These are phyloP conservation scores for Pseudobourletiella spinata DNA, from an alignment of 1,140 invertebrate species.

Conservation along the genomic window DNA sequence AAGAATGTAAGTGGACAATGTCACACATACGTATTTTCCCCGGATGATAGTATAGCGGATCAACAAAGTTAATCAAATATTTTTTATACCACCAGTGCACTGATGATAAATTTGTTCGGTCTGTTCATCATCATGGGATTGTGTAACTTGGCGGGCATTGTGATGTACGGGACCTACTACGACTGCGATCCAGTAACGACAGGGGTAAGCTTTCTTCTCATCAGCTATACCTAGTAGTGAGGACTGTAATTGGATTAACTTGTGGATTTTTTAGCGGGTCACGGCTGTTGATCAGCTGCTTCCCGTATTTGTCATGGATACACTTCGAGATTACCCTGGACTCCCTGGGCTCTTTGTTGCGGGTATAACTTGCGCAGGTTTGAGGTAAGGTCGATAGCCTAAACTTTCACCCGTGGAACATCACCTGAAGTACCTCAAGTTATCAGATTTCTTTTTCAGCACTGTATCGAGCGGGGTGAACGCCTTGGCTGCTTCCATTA, in stretches of 20 bases:
- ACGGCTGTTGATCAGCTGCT: slow-evolving; percentile 38
- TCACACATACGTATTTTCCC: too few species aligned
- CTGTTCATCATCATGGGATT: slow-evolving; percentile 22
- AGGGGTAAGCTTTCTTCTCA: not conserved
- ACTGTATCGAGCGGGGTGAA: slow-evolving; percentile 76
- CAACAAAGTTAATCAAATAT: too few species aligned
- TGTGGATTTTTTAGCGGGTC: slow-evolving; percentile 20
- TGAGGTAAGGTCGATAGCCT: slow-evolving; percentile 15
- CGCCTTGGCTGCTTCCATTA: slow-evolving; percentile 70
- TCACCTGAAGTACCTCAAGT: too few species aligned
- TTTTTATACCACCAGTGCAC: slow-evolving; percentile 42
- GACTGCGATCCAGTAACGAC: slow-evolving; percentile 17
- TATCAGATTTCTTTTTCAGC: slow-evolving; percentile 46
- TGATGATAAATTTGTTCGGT: slow-evolving; percentile 27
- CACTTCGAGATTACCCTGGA: slow-evolving; percentile 38
- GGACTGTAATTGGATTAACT: too few species aligned
- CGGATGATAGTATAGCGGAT: too few species aligned
- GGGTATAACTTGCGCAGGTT: slow-evolving; percentile 31
- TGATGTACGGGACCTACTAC: slow-evolving; percentile 23
- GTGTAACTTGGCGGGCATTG: slow-evolving; percentile 17
- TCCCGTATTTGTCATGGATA: slow-evolving; percentile 45
- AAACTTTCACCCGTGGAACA: not conserved
- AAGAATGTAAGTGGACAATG: slow-evolving; percentile 22
- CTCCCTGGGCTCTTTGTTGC: slow-evolving; percentile 26
- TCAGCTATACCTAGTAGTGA: too few species aligned